phyloP scores from a whole-genome alignment of 2,797 vertebrate genomes.

The Eupleurogrammus muticus region DNA sequence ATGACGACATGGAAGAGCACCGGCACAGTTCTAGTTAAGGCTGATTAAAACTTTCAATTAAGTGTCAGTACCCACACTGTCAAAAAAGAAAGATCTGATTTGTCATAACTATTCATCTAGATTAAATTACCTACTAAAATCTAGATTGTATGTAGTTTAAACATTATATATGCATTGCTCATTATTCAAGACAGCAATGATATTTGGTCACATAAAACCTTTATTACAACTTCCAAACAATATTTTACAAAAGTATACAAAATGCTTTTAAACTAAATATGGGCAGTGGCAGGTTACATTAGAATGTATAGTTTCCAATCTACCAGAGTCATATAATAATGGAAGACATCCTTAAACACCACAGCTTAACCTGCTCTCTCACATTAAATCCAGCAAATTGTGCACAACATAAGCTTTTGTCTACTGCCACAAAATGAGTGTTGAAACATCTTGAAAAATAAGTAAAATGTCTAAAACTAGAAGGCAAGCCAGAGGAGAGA shows the following conservation, averaged over 20 bases:
- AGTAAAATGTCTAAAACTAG: slow-evolving; percentile 57
- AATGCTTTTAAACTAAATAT: slow-evolving; percentile 53
- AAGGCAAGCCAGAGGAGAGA: slow-evolving; percentile 54
- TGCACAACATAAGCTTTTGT: slow-evolving; percentile 43
- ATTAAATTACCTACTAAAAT: background rate
- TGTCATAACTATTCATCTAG: background rate
- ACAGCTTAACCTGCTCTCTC: slow-evolving; percentile 15
- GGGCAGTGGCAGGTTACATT: background rate
- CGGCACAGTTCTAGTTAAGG: no score
- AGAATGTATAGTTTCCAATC: slow-evolving; percentile 20
- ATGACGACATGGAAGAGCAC: no score
- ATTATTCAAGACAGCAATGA: background rate
- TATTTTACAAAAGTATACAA: slow-evolving; percentile 79
- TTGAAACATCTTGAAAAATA: slow-evolving; percentile 41
- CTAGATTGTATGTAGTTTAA: background rate
- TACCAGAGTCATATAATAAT: slow-evolving; percentile 2
- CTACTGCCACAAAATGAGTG: slow-evolving; percentile 18
- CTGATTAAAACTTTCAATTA: no score
- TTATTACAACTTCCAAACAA: slow-evolving; percentile 79
- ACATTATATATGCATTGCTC: background rate
- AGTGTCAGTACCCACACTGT: no score
- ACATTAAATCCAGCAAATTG: slow-evolving; percentile 31
- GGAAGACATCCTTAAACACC: slow-evolving; percentile 30
- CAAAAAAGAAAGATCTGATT: no score
- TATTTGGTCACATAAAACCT: slow-evolving; percentile 77